These are phyloP conservation scores for Stenoptilia bipunctidactyla DNA, from an alignment of 2,888 invertebrate genomes.

Conservation along the genomic window DNA sequence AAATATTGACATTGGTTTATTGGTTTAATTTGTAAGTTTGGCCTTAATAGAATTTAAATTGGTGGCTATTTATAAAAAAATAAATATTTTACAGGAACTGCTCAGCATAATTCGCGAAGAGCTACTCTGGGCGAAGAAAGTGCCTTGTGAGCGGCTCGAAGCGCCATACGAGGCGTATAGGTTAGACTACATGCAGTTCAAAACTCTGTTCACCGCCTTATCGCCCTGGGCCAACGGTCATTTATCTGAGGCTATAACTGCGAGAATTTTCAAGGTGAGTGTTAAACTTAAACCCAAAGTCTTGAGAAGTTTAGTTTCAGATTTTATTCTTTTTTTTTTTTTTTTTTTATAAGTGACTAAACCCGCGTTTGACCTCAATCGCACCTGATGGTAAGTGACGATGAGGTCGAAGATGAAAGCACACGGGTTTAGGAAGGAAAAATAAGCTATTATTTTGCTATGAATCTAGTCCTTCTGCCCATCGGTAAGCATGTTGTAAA, in stretches of 20 bases:
- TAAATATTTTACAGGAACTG: constrained; percentile 51
- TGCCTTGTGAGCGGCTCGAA: constrained; percentile 79
- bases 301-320: not conserved
- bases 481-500: not conserved
- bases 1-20: no score
- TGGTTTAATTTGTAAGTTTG: no score
- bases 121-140: constrained; percentile 76
- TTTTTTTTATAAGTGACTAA: no score
- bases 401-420: no score
- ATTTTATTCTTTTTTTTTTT: not conserved
- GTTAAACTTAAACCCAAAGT: no score
- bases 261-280: constrained; percentile 89
- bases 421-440: no score
- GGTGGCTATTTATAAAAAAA: no score
- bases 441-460: not conserved
- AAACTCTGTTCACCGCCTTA: constrained; percentile 84
- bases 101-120: constrained; percentile 80
- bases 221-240: constrained; percentile 93
- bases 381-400: no score
- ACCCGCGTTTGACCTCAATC: no score
- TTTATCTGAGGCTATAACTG: constrained; percentile 84
- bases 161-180: constrained; percentile 90
- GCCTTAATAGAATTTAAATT: no score
- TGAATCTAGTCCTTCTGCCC: not conserved
- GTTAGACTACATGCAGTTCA: constrained; percentile 92